Base-by-base conservation (phyloP, 2,113 vertebrate species). In the Gambusia holbrooki region DNA sequence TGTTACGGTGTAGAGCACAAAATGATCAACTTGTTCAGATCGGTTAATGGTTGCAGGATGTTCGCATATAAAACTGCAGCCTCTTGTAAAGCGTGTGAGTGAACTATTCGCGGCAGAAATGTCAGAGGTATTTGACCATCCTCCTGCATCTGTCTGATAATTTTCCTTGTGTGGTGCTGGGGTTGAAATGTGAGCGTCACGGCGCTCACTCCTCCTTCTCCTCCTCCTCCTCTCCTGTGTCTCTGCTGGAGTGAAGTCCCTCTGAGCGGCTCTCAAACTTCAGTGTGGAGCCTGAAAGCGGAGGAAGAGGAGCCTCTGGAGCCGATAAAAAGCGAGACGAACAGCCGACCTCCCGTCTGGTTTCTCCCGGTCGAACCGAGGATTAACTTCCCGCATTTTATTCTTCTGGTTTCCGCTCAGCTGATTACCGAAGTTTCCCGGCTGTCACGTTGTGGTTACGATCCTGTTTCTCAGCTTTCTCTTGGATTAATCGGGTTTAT, bases 161-260 rank as follows among this genome's bases (percentile, higher is more conserved):
- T 87, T 90, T 88, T 89, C 88, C 85, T 88, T 92, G 80, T 88
- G 85, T 80, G 86, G 83, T 61, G 84, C 74, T 81, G 68, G 29
- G 73, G 76, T 27, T 89, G 89, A 91, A 91, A 91, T 76, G 90
- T 79, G 90, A 84, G 90, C 90, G 88, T 90, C 87, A 90, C 84
- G 61, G 77, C 86, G 87, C 73, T 64, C 82, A 79, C 78, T 37
- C 67, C 72, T 70, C 35, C 80, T 61, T 42, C 76, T 33, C 51
- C 73, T 69, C 42, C 75, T 65, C 54, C 76, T 69, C 42, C 75
- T 65, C 71, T 19, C 58, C 66, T 58, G 80, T 11, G 64, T 69
- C 75, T 85, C 85, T 68, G 74, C 69, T 76, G 32, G 73, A 82
- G 83, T 85, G 64, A 84, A 91, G 87, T 90, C 87, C 79, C 82